Evolutionary conservation across 2,113 vertebrate species (phyloP).

Genomic region (Lampris megalopsis): DNA sequence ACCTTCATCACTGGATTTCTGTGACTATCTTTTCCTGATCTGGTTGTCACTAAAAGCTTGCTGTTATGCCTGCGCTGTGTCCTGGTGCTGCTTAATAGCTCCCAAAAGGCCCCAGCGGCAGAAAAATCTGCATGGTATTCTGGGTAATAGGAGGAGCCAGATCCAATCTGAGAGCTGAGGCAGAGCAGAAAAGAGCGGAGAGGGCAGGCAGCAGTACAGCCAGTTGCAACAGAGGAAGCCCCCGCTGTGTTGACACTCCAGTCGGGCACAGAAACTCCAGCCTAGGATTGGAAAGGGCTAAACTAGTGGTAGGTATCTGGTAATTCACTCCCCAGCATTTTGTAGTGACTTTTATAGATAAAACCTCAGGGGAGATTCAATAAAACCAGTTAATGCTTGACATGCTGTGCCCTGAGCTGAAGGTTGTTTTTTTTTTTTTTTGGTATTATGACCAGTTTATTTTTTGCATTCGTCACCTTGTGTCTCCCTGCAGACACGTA

Average conservation of each 20-base stretch:
- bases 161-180: constrained; percentile 53
- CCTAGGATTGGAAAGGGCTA: neutral
- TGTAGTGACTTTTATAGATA: neutral
- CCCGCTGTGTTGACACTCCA: constrained; percentile 32
- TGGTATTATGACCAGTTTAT: constrained; percentile 7
- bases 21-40: constrained; percentile 43
- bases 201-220: constrained; percentile 32
- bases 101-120: constrained; percentile 54
- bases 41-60: constrained; percentile 41
- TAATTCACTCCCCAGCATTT: constrained; percentile 22
- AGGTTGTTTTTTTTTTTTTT: constrained; percentile 27
- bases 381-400: constrained; percentile 17
- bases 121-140: constrained; percentile 58
- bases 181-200: constrained; percentile 47
- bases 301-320: neutral
- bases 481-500: constrained; percentile 27
- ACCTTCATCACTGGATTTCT: constrained; percentile 26
- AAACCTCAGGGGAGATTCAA: constrained; percentile 24
- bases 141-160: constrained; percentile 49
- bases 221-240: constrained; percentile 17
- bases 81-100: constrained; percentile 56
- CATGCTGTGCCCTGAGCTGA: constrained; percentile 4
- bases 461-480: constrained; percentile 19
- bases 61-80: constrained; percentile 47
- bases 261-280: constrained; percentile 7